A percentile compares a stretch with the other conserved stretches of the same genome.
phyloP scores from a whole-genome alignment of 2,797 vertebrate genomes.

The Pangasius larnaudii region DNA sequence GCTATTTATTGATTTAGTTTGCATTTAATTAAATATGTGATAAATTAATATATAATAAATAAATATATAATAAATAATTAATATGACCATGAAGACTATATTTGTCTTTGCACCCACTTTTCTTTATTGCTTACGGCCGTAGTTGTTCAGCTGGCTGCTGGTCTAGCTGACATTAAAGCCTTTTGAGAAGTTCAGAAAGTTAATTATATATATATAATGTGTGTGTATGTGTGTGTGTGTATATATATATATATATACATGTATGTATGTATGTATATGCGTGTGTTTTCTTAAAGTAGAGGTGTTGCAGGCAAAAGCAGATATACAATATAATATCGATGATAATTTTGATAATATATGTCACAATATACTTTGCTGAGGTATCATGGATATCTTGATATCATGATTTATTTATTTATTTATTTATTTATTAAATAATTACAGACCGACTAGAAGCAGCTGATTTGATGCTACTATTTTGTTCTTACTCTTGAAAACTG shows the following conservation, averaged over 20 bases:
- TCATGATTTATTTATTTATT: background rate
- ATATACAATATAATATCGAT: background rate
- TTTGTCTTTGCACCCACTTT: background rate
- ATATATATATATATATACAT: no score
- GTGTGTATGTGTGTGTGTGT: no score
- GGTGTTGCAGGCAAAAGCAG: background rate
- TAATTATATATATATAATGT: no score
- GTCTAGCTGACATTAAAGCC: background rate
- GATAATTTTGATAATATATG: background rate
- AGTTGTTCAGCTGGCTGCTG: background rate
- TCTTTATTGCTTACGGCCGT: background rate
- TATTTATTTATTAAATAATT: background rate
- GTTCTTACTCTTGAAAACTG: background rate
- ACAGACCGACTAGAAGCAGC: background rate
- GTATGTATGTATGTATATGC: no score
- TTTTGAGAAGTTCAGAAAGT: background rate
- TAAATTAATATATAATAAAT: background rate
- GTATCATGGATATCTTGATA: background rate
- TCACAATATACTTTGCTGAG: background rate
- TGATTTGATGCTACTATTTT: background rate
- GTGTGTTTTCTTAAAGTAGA: background rate
- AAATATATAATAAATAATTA: background rate
- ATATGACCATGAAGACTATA: background rate
- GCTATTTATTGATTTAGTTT: background rate
- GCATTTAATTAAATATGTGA: background rate